Base-by-base conservation (phyloP, 2,113 vertebrate genomes). In the Forbesichthys papilliferus region DNA sequence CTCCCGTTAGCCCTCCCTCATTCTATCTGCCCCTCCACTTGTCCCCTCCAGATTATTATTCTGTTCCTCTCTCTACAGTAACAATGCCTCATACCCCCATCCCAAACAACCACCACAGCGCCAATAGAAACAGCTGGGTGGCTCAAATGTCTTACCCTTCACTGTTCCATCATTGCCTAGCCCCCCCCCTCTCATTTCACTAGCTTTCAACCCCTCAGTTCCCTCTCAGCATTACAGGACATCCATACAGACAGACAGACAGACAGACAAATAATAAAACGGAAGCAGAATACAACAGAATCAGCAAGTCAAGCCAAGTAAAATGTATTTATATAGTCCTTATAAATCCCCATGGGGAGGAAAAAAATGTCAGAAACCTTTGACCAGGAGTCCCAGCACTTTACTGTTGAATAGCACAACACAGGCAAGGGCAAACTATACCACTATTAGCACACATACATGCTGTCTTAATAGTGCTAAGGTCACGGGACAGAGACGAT, bases 61-160 rank as follows among this genome's bases (percentile, higher is more conserved):
- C 46, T 18, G 42, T 48, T 48, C n/a, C 42, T 36, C 18, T 33
- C 11, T 59, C 34, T 34, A 34, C 11, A 18, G 13, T 62, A 10
- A 10, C 54, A 10, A 16, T 9, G 6, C 18, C 27, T 57, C 16
- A 10, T 10, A 9, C 55, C 55, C 8, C 5, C 20, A 27, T 27
- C 27, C 27, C 27, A 27, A 27, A 27, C 27, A 27, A 27, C 27
- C 55, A 70, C 74, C 80, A 49, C 79, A 82, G 77, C 81, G 77
- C 81, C 78, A 76, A 79, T 81, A 87, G 86, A 84, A 91, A 91
- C 88, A 91, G 89, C 89, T 91, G 88, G 86, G 47, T 60, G 74
- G 79, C 84, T 91, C 86, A 89, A 86, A 85, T 90, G 77, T 75
- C 69, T 73, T 61, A 5, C 27, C n/a, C 54, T 56, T 18, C 54